Conservation (phyloP, 2,113 vertebrate genomes). For the Aphyosemion australe region DNA sequence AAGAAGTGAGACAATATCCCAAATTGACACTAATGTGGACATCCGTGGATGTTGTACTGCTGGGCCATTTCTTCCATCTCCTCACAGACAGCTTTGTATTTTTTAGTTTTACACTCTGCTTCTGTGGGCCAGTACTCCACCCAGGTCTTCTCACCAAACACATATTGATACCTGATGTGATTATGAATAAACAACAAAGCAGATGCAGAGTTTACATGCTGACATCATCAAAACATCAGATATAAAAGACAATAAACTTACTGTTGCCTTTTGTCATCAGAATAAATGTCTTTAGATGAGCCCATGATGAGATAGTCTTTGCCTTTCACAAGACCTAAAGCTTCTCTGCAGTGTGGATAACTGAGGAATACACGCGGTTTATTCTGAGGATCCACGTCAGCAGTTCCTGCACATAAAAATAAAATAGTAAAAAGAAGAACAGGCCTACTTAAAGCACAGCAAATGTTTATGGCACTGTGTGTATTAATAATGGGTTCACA, state of each 20-base stretch:
- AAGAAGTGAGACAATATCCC: neutral
- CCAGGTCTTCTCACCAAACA: constrained; percentile 72
- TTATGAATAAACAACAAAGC: neutral
- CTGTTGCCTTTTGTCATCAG: neutral
- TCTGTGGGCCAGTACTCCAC: constrained; percentile 78
- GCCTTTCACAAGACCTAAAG: constrained; percentile 35
- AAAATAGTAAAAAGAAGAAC: no score
- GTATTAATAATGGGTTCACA: no score
- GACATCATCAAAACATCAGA: neutral
- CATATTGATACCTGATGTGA: constrained; percentile 64
- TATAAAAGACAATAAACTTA: constrained; percentile 26
- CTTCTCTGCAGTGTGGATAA: constrained; percentile 62
- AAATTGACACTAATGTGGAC: constrained; percentile 24
- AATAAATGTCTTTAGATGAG: constrained; percentile 46
- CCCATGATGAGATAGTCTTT: constrained; percentile 76
- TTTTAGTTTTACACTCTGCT: constrained; percentile 35
- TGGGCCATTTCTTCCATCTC: constrained; percentile 41
- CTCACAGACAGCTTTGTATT: constrained; percentile 21
- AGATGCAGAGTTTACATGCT: neutral
- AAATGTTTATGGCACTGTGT: neutral
- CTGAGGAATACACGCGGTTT: constrained; percentile 58
- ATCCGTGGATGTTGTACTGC: constrained; percentile 23
- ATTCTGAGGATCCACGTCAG: constrained; percentile 40
- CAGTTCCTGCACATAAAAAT: constrained; percentile 49
- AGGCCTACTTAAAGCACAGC: no score